These are phyloP conservation scores for Pluvialis apricaria DNA, from an alignment of 2,113 vertebrate species.

Conservation along the genomic window DNA sequence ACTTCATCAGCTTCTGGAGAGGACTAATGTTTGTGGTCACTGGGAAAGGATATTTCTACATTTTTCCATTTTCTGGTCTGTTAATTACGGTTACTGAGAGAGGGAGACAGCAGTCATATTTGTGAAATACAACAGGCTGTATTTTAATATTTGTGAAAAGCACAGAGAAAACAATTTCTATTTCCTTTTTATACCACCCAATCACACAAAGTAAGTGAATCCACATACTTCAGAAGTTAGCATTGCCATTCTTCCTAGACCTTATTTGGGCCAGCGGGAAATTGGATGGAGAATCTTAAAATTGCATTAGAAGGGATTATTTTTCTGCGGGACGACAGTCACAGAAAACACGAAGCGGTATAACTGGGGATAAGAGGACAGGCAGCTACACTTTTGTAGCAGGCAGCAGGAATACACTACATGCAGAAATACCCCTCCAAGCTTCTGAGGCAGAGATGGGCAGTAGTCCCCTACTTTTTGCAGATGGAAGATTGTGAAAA, in stretches of 20 bases:
- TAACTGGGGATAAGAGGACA: neutral
- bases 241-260: neutral
- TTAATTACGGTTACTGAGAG: neutral
- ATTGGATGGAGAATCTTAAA: neutral
- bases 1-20: constrained; percentile 9
- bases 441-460: neutral
- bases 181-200: neutral
- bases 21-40: neutral
- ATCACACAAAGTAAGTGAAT: neutral
- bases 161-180: neutral
- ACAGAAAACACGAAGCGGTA: neutral
- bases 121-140: neutral
- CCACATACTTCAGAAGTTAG: neutral
- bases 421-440: neutral
- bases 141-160: neutral
- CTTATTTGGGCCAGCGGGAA: neutral
- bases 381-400: neutral
- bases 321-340: neutral
- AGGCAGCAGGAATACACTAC: neutral
- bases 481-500: neutral
- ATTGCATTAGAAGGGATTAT: neutral
- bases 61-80: constrained; percentile 50
- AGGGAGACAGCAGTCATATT: neutral
- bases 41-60: constrained; percentile 9
- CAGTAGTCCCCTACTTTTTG: neutral